A percentile compares a stretch with the other conserved stretches of the same genome.
phyloP scores from a whole-genome alignment of 1,140 invertebrate genomes.

The Zaprionus inermis region DNA sequence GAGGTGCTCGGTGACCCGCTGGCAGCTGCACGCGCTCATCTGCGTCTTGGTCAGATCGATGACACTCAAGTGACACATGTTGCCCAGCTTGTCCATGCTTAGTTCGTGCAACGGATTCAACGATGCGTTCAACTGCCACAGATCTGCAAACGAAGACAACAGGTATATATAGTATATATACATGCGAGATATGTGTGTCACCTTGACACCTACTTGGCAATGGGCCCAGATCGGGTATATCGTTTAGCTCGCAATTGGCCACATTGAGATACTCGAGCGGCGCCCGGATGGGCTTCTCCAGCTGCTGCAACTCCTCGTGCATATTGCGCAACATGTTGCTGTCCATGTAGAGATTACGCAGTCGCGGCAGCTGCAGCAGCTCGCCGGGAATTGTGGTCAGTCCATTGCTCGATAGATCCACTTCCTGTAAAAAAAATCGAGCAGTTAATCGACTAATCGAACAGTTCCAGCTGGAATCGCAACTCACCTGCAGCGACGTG shows the following conservation, averaged over 20 bases:
- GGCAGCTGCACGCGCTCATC: slow-evolving; percentile 67
- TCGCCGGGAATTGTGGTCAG: slow-evolving; percentile 85
- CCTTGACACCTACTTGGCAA: slow-evolving; percentile 79
- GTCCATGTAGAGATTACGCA: slow-evolving; percentile 86
- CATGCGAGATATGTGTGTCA: background rate
- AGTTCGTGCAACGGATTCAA: slow-evolving; percentile 69
- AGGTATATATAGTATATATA: too few species aligned
- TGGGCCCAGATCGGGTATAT: slow-evolving; percentile 85
- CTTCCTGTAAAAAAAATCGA: slow-evolving; percentile 75
- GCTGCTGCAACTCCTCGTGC: slow-evolving; percentile 69
- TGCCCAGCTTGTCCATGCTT: slow-evolving; percentile 60
- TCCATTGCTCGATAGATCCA: slow-evolving; percentile 87
- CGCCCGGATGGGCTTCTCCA: slow-evolving; percentile 85
- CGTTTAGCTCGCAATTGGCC: slow-evolving; percentile 85
- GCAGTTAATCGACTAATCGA: slow-evolving; percentile 12
- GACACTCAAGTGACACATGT: slow-evolving; percentile 74
- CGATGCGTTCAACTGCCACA: slow-evolving; percentile 81
- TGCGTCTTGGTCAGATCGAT: slow-evolving; percentile 74
- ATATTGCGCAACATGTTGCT: slow-evolving; percentile 85
- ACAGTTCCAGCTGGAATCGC: slow-evolving; percentile 1
- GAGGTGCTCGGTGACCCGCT: slow-evolving; percentile 73
- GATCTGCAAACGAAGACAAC: slow-evolving; percentile 48
- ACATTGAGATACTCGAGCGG: slow-evolving; percentile 86
- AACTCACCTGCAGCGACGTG: slow-evolving; percentile 83
- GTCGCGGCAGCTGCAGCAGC: slow-evolving; percentile 86